Evolutionary conservation across 1,140 invertebrate genomes (phyloP), one percentile per base, ranked within the genome.

Genomic region (Tetramorium parvispinum): DNA sequence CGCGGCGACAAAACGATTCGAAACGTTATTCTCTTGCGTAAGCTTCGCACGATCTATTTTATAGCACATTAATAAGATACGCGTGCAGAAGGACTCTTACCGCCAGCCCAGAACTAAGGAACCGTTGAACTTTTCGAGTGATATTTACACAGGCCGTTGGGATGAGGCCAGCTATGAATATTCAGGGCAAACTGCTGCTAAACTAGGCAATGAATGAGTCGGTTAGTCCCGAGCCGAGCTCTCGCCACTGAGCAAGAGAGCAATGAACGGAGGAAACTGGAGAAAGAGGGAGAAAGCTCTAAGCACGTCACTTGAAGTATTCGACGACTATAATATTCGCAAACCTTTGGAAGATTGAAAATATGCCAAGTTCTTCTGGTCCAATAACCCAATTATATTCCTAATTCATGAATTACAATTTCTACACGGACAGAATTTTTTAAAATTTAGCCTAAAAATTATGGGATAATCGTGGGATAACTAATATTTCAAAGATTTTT

Each of bases 181-280:
- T 95, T 95, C 94, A 94, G 92, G 90, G 88, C 92, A 93, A 94
- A 94, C 93, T 94, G 93, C 91, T 91, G 92, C 93, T 94, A 94
- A 95, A 95, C 94, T 93, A 91, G 93, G 92, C 94, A 94, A 94
- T 94, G 94, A 95, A 94, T 93, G 92, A 94, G 93, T 93, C 91
- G 90, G 93, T 93, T 94, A 93, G 93, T 93, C 89, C 88, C 71
- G 83, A 83, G 46, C 78, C 65, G 55, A 83, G 71, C 85, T 91
- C 88, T 87, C 76, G 46, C 63, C 53, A n/a, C 63, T 46, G 70
- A 76, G 65, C 43, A 27, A 65, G 78, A 86, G 55, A 71, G 55
- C 55, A 43, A 68, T 21, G 75, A 61, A 51, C 13, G 51, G 11
- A 27, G 65, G 1, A 71, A 61, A 71, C 37, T 16, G 24, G 65